Base-by-base conservation (phyloP, 2,888 invertebrate genomes). In the Eurytoma californica region DNA sequence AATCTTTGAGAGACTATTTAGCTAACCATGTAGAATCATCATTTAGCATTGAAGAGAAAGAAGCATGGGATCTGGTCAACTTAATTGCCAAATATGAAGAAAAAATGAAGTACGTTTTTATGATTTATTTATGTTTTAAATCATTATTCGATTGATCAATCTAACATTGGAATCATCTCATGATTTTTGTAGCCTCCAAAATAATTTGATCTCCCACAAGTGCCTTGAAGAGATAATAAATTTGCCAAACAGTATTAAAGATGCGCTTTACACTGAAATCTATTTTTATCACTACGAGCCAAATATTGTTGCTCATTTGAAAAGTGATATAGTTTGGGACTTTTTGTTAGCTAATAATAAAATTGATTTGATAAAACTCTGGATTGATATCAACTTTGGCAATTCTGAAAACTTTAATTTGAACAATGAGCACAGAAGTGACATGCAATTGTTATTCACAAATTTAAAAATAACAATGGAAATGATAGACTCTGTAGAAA, bases 1-100 rank as follows among this genome's bases (percentile, higher is more conserved):
- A 92, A 82, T 91, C 91, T 49, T 90, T 94, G 68, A 91, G 94
- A 84, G 93, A 94, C 84, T 93, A 94, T 83, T 92, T 95, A 82
- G 92, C 94, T 20, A 92, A 93, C 69, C 93, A 95, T 86, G 88
- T 96, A 78, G 80, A 80, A 55, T 63, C 73, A 18, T 69, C 74
- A 39, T 86, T 92, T 57, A 85, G 88, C 55, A 85, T 82, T 57
- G 81, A 86, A 57, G 85, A 91, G 60, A 84, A 87, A 57, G 85
- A 90, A 61, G 86, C 91, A 24, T 92, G 91, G 92, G 84, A 88
- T 53, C 88, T 92, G 80, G 83, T 92, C 65, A 88, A 90, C 57
- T 84, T 85, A 73, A 84, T 91, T 57, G 84, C 86, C 53, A 73
- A 85, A 67, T 84, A 86, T 72, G 86, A 88, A 83, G 82, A 87